Evolutionary conservation across 2,797 vertebrate genomes (phyloP), one percentile per base, ranked within the genome.

Genomic region (Netta rufina): DNA sequence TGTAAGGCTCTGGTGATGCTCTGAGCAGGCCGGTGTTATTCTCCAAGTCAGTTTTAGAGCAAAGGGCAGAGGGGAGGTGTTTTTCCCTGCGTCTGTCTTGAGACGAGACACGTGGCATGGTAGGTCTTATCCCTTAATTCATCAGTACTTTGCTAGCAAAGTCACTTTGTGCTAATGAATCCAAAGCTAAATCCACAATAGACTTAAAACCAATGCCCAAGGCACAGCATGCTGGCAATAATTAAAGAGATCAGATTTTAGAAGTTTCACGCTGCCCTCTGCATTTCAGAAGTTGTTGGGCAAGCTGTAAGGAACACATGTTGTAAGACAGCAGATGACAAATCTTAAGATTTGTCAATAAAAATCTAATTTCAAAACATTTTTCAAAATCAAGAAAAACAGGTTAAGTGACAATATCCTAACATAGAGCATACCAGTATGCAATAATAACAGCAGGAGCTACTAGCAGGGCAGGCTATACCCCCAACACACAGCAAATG

Each of bases 401-500:
- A 66, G n/a, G 67, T 32, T 30, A 73, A 89, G 36, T 4, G 3
- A 72, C 13, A 5, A 4, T 14, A 18, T 13, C 5, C 6, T 3
- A 57, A 45, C 11, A 54, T 25, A 15, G 16, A 57, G 36, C 7
- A 1, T 0, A 19, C 30, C 21, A 79, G 36, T 0, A 27, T 47
- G 13, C 5, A 74, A 13, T 10, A 62, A 20, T 15, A 74, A 56
- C 10, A 45, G 32, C 12, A 30, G 39, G 24, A 57, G 13, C 25
- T 3, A 10, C 20, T 28, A 27, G 45, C 18, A 60, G 45, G 36
- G 30, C 45, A 67, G 39, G 38, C 28, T 21, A 27, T 3, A 10
- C 27, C n/a, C n/a, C 18, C 11, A 69, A 65, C 64, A 61, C 1
- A 4, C 24, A 62, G 39, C 54, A 32, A 51, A 13, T 0, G 1